These are phyloP conservation scores for Saimiri boliviensis DNA, from an alignment of 2,113 vertebrate genomes.

Conservation along the genomic window DNA sequence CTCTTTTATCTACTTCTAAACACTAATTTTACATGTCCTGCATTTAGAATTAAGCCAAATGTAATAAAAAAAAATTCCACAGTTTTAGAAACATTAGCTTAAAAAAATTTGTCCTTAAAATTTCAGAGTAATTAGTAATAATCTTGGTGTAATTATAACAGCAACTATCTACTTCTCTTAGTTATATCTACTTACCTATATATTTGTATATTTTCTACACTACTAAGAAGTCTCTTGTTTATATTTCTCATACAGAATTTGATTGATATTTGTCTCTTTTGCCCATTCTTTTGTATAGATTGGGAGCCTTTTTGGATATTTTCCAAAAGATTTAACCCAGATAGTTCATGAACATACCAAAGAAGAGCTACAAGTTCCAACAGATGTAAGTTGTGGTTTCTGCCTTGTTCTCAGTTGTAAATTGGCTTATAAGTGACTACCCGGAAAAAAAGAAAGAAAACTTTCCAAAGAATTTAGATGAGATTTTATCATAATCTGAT, in stretches of 20 bases:
- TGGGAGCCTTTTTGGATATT: conserved; percentile 95
- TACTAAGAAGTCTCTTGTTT: not conserved
- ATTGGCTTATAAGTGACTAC: not conserved
- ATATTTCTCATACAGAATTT: conserved; percentile 8
- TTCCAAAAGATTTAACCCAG: conserved; percentile 93
- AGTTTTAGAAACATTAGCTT: not conserved
- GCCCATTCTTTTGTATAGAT: conserved; percentile 84
- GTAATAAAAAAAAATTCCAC: not conserved
- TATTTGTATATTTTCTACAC: not conserved
- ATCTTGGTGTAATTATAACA: not conserved
- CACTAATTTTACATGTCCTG: not conserved
- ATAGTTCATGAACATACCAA: conserved; percentile 91
- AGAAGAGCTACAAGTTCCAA: conserved; percentile 89
- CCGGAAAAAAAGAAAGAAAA: not conserved
- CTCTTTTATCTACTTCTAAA: conserved; percentile 30
- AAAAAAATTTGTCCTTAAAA: not conserved
- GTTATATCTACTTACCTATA: not conserved
- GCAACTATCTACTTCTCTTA: not conserved
- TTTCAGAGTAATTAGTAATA: not conserved
- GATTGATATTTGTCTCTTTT: conserved; percentile 35
- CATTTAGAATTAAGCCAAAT: conserved; percentile 6
- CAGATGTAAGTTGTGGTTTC: conserved; percentile 88
- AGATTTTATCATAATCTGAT: not conserved
- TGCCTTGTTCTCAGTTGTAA: conserved; percentile 18
- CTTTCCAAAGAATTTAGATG: not conserved